phyloP scores from a whole-genome alignment of 2,113 vertebrate genomes.

The Elephas maximus region DNA sequence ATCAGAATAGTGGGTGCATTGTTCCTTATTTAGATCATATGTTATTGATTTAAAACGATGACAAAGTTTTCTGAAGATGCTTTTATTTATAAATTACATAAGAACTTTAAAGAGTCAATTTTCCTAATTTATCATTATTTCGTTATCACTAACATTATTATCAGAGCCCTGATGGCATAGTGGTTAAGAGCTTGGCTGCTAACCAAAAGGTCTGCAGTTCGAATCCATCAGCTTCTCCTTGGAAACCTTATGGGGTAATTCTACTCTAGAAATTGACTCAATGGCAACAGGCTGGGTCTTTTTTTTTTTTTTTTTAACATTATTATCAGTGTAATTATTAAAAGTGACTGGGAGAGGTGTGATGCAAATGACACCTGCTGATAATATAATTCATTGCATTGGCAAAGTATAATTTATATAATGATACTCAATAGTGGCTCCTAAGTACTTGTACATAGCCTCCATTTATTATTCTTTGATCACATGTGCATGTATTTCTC shows the following conservation, averaged over 20 bases:
- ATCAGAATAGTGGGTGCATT: background rate
- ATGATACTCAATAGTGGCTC: background rate
- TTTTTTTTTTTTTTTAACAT: background rate
- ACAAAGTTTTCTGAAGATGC: background rate
- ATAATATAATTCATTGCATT: background rate
- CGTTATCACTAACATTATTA: background rate
- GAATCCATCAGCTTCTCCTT: too few species aligned
- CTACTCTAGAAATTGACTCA: too few species aligned
- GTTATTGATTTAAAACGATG: background rate
- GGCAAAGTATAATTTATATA: background rate
- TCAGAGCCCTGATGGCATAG: background rate
- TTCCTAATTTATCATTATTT: background rate
- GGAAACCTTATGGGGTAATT: too few species aligned
- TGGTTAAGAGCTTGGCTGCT: too few species aligned
- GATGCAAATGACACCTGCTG: background rate
- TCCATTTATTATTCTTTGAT: background rate
- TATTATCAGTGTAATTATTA: background rate
- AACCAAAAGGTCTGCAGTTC: too few species aligned
- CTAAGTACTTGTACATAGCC: background rate
- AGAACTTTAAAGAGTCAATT: background rate
- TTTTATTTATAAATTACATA: background rate
- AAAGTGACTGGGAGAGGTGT: background rate
- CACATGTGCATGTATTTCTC: background rate
- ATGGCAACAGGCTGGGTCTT: too few species aligned
- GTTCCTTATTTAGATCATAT: background rate